Percentiles rank a stretch among this genome's conserved stretches.
These are phyloP conservation scores for Brachirus orientalis DNA, from an alignment of 2,113 vertebrate genomes.

Conservation along the genomic window DNA sequence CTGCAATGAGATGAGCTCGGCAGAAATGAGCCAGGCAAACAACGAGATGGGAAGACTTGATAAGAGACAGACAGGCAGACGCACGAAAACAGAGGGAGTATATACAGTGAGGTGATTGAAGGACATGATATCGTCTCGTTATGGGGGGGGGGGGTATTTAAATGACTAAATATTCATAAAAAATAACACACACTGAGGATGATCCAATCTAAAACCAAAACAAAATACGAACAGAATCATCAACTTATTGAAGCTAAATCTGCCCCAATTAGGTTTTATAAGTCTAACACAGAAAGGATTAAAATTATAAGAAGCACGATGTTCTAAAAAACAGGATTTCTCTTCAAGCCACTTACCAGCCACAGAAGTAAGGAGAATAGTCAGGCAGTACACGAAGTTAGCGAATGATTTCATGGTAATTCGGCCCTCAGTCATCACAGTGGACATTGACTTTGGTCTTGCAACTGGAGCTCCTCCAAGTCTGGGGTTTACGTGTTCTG, in stretches of 20 bases:
- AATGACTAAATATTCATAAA: too few species aligned
- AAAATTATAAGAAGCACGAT: conserved; percentile 17
- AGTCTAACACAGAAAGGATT: too few species aligned
- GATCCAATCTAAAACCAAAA: too few species aligned
- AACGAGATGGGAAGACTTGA: conserved; percentile 14
- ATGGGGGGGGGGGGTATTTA: not conserved
- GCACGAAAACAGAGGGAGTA: conserved; percentile 4
- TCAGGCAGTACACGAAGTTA: conserved; percentile 66
- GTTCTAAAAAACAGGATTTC: too few species aligned
- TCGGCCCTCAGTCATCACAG: conserved; percentile 55
- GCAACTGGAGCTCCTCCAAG: conserved; percentile 21
- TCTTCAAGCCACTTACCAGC: conserved; percentile 75
- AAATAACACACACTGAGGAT: too few species aligned
- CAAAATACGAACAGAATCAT: too few species aligned
- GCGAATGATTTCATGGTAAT: conserved; percentile 65
- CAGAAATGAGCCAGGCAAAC: conserved; percentile 22
- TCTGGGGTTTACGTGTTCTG: conserved; percentile 9
- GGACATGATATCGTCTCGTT: not conserved
- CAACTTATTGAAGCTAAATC: too few species aligned
- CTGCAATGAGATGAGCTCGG: conserved; percentile 17
- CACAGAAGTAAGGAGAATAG: conserved; percentile 71
- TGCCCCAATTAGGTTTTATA: too few species aligned
- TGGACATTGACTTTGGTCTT: conserved; percentile 37
- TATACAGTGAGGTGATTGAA: not conserved
- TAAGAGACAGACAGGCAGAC: conserved; percentile 4